Base-by-base conservation (phyloP, 2,888 invertebrate genomes). In the Temnothorax ravouxi region DNA sequence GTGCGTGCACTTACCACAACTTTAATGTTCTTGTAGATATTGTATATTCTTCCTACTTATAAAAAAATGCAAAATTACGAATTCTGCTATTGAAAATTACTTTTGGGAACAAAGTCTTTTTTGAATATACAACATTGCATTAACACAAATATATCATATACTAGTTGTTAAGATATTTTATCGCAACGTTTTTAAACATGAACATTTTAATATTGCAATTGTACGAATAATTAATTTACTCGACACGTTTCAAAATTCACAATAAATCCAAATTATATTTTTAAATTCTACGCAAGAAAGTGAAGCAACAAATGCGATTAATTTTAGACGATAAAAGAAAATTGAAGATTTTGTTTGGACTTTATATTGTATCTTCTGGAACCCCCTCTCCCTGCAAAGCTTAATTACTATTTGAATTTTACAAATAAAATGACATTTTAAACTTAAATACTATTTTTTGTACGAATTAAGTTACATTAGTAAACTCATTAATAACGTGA, bases 401-500 rank as follows among this genome's bases (percentile, higher is more conserved):
- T 25, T 11, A 67, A 25, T 66, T 3, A 66, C 18, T 3, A 61
- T 47, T 47, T 67, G 2, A 47, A 67, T 25, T 29, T 50, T 2
- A 50, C 11, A 13, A 29, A 29, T 29, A 29, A 29, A 29, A 44
- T 44, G 8, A 41, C 9, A 41, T 9, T 41, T 44, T 0, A 29
- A 47, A 50, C 6, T 34, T 34, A 34, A 34, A 34, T 34, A 34
- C 34, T 34, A 6, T 34, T 34, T 44, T 66, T 29, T 59, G 13
- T 54, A 21, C 11, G 1, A 62, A 38, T 62, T 4, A 62, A 62
- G 11, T 21, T 41, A n/a, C 9, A 62, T 41, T 62, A 67, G 1
- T 67, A 67, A 67, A 50, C 29, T 67, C 6, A 50, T 67, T 11
- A 67, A 18, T 67, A 67, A 67, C 1, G 6, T 29, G 4, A 67